These are phyloP conservation scores for Chloromyia formosa DNA, from an alignment of 2,888 invertebrate genomes.

Conservation along the genomic window DNA sequence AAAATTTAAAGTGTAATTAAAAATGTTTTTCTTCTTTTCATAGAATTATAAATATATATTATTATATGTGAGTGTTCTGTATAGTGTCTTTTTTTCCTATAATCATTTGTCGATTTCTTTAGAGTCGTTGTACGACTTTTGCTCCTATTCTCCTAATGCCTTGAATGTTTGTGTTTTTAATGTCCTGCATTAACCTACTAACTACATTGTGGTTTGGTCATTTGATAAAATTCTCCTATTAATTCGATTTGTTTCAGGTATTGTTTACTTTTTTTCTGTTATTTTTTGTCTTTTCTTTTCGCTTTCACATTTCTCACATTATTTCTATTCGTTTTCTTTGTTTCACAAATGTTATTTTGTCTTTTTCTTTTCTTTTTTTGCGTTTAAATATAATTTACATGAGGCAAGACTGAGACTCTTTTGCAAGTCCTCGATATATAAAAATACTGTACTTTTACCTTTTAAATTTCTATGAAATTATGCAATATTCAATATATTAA, in stretches of 20 bases:
- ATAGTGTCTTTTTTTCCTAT: slow-evolving; percentile 10
- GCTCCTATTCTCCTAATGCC: slow-evolving; percentile 24
- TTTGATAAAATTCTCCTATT: slow-evolving; percentile 40
- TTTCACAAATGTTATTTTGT: neutral
- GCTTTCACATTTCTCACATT: neutral
- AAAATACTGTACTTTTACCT: slow-evolving; percentile 49
- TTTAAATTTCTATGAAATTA: slow-evolving; percentile 46
- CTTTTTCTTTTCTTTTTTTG: neutral
- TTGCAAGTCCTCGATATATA: slow-evolving; percentile 45
- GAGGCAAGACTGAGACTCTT: slow-evolving; percentile 47
- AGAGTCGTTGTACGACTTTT: slow-evolving; percentile 38
- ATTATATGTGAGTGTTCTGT: neutral
- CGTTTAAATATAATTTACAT: slow-evolving; percentile 30
- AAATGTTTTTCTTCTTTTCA: slow-evolving; percentile 8
- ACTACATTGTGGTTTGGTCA: slow-evolving; percentile 44
- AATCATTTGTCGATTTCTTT: slow-evolving; percentile 19
- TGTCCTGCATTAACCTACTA: slow-evolving; percentile 26
- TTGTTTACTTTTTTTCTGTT: slow-evolving; percentile 4
- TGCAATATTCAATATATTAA: slow-evolving; percentile 45
- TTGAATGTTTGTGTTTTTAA: neutral
- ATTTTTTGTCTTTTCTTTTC: slow-evolving; percentile 11
- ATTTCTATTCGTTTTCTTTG: slow-evolving; percentile 13
- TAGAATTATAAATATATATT: neutral
- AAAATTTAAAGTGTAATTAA: slow-evolving; percentile 22
- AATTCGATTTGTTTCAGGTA: neutral